A percentile compares a stretch with the other conserved stretches of the same genome.
These are phyloP conservation scores for Tethya wilhelma DNA, from an alignment of 37 sponge, comb jelly and placozoan genomes.

Conservation along the genomic window DNA sequence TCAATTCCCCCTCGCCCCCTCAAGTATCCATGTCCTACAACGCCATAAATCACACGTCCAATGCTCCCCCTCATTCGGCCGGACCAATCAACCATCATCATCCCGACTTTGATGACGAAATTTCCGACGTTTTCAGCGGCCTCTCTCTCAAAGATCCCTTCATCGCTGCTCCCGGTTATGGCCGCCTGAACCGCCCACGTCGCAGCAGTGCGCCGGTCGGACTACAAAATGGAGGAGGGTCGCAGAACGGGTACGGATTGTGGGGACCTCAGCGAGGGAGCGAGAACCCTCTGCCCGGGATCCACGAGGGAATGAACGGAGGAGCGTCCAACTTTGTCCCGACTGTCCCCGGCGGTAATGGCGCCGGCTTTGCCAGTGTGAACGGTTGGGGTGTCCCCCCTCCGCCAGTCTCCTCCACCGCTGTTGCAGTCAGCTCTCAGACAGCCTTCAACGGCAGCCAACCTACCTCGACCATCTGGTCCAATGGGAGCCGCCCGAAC, in stretches of 20 bases:
- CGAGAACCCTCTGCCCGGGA: not conserved
- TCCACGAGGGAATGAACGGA: not conserved
- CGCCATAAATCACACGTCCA: not conserved
- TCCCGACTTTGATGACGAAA: constrained; percentile 19
- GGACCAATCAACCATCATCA: not conserved
- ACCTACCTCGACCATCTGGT: not conserved
- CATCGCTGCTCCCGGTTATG: constrained; percentile 28
- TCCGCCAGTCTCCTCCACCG: not conserved
- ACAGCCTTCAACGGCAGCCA: not conserved
- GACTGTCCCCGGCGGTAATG: not conserved
- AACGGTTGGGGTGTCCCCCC: too few species aligned
- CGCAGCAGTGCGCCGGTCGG: constrained; percentile 65
- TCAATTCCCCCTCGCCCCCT: not conserved
- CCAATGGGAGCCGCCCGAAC: constrained; percentile 40
- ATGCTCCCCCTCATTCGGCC: not conserved
- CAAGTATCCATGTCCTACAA: not conserved
- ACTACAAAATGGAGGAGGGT: not conserved
- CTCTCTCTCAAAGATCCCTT: constrained; percentile 34
- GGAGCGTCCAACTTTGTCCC: not conserved
- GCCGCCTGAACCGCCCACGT: constrained; percentile 26
- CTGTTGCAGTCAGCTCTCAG: not conserved
- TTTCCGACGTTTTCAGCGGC: constrained; percentile 55
- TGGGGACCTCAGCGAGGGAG: constrained; percentile 5
- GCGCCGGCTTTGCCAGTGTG: too few species aligned
- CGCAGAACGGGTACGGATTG: constrained; percentile 14